phyloP scores from a whole-genome alignment of 2,113 vertebrate genomes.

The Tichodroma muraria region DNA sequence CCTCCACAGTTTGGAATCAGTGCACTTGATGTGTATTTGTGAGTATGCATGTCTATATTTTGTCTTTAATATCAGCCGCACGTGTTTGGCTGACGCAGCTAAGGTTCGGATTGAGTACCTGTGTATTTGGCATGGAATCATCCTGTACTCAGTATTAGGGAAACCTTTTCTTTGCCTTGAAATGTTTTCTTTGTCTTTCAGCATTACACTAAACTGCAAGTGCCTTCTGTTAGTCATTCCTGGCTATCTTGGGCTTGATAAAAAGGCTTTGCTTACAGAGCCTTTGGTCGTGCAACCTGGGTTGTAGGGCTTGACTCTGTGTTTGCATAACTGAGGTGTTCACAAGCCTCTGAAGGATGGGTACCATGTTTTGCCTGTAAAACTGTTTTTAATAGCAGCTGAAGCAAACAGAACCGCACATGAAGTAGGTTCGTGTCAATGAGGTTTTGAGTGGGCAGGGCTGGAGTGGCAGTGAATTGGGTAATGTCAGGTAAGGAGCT shows the following conservation, averaged over 20 bases:
- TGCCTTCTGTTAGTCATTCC: background rate
- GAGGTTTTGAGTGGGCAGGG: background rate
- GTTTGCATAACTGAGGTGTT: background rate
- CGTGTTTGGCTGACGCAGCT: background rate
- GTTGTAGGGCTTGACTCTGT: background rate
- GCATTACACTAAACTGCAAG: background rate
- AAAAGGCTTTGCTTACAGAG: background rate
- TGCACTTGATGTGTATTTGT: background rate
- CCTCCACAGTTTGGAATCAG: background rate
- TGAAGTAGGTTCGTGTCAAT: accelerated
- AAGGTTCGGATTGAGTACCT: background rate
- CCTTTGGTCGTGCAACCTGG: background rate
- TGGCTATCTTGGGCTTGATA: background rate
- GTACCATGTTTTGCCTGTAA: background rate
- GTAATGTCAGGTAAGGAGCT: background rate
- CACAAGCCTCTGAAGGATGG: background rate
- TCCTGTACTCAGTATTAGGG: background rate
- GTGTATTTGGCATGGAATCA: background rate
- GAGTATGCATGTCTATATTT: background rate
- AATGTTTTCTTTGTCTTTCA: background rate
- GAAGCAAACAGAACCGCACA: background rate
- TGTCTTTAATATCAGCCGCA: background rate
- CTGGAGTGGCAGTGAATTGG: background rate
- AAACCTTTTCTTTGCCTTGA: background rate
- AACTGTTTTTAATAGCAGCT: background rate